Base-by-base conservation (phyloP, 2,113 vertebrate genomes). In the Chloropsis cyanopogon region DNA sequence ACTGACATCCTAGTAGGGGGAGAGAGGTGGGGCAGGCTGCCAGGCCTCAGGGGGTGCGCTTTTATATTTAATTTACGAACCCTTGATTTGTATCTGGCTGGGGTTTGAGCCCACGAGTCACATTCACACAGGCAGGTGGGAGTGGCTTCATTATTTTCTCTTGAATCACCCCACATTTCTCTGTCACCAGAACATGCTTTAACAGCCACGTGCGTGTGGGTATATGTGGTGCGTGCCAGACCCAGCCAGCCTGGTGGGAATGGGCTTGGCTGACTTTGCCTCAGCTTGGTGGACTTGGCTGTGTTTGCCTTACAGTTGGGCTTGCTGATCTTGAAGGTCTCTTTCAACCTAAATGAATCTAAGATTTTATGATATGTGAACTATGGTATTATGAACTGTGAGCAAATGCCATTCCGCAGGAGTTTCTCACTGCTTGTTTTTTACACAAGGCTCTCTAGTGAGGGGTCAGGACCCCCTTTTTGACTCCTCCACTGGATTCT, bases 161-260 rank as follows among this genome's bases (percentile, higher is more conserved):
- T 82, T 94, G 94, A 96, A 81, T 97, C 95, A 96, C 66, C 31
- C 50, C 61, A 18, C 75, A 10, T 69, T 77, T 93, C 85, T 79
- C 50, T 93, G 82, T 86, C 92, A 86, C 87, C 52, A 69, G 64
- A 93, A 66, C 85, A 24, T n/a, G 87, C 76, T 87, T 75, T 41
- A 93, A 69, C 90, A 86, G 82, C 71, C 73, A 29, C 16, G 2
- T 83, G 52, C 14, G 2, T 4, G 12, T 52, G 54, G 31, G 66
- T 71, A 35, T 39, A 9, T 24, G 50, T 26, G 35, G 37, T 28
- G 54, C 0, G 2, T n/a, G 37, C 7, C 9, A 95, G 82, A 76
- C 28, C 5, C 57, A 80, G 70, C 1, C 16, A 85, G 59, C 70
- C 78, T 72, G 63, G 61, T 64, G 79, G 87, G 94, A 93, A 56